Base-by-base conservation (phyloP, 2,797 vertebrate species). In the Taeniopygia guttata region DNA sequence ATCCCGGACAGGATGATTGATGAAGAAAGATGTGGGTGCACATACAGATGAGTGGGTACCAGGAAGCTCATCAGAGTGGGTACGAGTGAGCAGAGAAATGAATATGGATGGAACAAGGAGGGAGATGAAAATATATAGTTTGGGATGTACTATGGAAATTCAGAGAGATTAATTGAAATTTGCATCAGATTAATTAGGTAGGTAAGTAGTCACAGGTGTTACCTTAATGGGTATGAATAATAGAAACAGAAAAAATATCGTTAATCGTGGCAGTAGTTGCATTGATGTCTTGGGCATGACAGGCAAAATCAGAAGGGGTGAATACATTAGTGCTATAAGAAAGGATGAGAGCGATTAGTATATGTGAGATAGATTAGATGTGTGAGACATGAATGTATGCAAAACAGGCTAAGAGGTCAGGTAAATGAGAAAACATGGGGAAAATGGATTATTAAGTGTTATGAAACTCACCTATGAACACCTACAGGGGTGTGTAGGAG, bases 121-220 rank as follows among this genome's bases (percentile, higher is more conserved):
- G 63, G 40, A 95, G 30, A 93, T 63, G 87, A 62, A 95, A 93
- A 95, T 81, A 30, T 0, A 13, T 16, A 29, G 11, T 90, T 94
- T 94, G 36, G 73, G 30, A 63, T 42, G 32, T 34, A 22, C 55
- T 95, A 95, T 94, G 96, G 59, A 95, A 94, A 96, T 95, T 40
- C 55, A 66, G 77, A 72, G 49, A 59, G 40, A 60, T 88, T 88
- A 84, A 96, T 88, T 73, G 48, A 87, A 72, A 96, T 96, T 96
- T 96, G 87, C 94, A 96, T 96, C 36, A 63, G 89, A 74, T 93
- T 87, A 82, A 88, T 90, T 58, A 90, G 70, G 54, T 55, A 86
- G 69, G 43, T 95, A 84, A 93, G 89, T 29, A 89, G 64, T 95
- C 87, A 63, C 49, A 84, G 69, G 55, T 42, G 0, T 90, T 88